These are phyloP conservation scores for Neopelma chrysocephalum DNA, from an alignment of 2,797 vertebrate species.

Conservation along the genomic window DNA sequence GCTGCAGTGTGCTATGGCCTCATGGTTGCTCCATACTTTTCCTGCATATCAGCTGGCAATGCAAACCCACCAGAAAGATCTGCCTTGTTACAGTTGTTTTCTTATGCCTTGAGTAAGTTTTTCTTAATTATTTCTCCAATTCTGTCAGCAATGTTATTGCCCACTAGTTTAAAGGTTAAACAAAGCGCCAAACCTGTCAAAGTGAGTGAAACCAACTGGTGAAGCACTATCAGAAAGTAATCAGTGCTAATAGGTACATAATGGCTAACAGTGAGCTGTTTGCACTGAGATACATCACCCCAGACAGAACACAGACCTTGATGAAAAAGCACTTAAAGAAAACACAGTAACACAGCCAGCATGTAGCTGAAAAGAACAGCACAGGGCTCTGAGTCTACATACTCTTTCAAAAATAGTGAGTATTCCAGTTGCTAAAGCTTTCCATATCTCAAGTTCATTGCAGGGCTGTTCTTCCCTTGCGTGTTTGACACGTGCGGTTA, in stretches of 20 bases:
- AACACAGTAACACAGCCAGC: constrained; percentile 23
- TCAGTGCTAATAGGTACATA: constrained; percentile 99
- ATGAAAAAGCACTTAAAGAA: constrained; percentile 71
- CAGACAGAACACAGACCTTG: constrained; percentile 82
- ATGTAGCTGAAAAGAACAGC: constrained; percentile 23
- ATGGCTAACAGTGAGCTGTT: constrained; percentile 92
- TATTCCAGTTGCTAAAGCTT: neutral
- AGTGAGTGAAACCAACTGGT: constrained; percentile 95
- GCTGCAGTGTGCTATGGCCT: neutral
- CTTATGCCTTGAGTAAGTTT: constrained; percentile 75
- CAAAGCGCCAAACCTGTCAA: constrained; percentile 92
- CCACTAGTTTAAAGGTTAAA: constrained; percentile 92
- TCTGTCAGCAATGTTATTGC: constrained; percentile 80
- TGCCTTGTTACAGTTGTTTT: constrained; percentile 80
- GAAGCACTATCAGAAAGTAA: constrained; percentile 93
- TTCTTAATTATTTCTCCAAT: constrained; percentile 84
- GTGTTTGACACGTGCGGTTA: neutral
- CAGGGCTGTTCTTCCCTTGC: neutral
- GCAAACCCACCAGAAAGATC: constrained; percentile 70
- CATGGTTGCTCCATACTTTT: constrained; percentile 37
- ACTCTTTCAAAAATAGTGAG: neutral
- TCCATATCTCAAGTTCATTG: neutral
- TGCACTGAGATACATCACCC: constrained; percentile 89
- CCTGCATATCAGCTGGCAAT: constrained; percentile 46
- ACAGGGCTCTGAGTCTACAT: neutral